These are phyloP conservation scores for Struthidea cinerea DNA, from an alignment of 2,113 vertebrate genomes.

Conservation along the genomic window DNA sequence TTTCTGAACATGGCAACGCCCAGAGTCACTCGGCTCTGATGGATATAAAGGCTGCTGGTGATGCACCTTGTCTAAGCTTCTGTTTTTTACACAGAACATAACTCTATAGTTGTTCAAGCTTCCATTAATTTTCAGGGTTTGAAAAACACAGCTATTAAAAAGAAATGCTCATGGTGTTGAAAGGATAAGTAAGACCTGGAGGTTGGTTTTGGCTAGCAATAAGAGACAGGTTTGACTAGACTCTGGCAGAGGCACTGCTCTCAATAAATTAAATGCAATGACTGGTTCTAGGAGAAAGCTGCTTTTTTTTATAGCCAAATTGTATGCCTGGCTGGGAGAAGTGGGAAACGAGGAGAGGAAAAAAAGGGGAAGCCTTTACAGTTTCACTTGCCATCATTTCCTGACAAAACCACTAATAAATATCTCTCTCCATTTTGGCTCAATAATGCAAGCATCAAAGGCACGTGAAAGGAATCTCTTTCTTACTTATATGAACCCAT, in stretches of 20 bases:
- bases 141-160: not conserved
- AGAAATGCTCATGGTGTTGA: not conserved
- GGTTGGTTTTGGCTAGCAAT: not conserved
- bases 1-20: not conserved
- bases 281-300: not conserved
- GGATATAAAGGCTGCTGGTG: not conserved
- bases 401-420: not conserved
- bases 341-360: not conserved
- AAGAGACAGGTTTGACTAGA: not conserved
- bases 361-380: not conserved
- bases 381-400: not conserved
- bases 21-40: not conserved
- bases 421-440: not conserved
- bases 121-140: not conserved
- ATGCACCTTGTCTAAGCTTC: not conserved
- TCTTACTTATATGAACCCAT: not conserved
- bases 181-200: not conserved
- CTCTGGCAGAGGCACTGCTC: not conserved
- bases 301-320: not conserved
- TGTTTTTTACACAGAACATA: not conserved
- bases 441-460: not conserved
- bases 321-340: not conserved
- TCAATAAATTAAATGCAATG: not conserved
- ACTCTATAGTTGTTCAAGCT: not conserved
- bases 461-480: not conserved